Evolutionary conservation across 1,140 invertebrate species (phyloP).

Genomic region (Chymomyza costata): DNA sequence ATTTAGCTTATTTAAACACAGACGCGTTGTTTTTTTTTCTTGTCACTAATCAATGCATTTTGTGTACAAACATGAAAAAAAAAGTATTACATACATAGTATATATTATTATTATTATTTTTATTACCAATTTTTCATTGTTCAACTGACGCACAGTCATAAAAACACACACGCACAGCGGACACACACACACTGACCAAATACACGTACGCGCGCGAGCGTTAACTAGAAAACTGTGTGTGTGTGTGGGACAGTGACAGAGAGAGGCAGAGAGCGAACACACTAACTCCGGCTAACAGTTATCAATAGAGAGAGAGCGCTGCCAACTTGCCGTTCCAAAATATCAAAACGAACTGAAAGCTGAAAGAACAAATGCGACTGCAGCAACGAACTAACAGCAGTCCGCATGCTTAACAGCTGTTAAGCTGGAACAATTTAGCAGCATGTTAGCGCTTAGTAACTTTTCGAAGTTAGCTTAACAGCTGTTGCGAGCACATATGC

Average conservation of each 20-base stretch:
- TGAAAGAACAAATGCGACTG: no score
- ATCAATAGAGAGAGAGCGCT: conserved; percentile 1
- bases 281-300: no score
- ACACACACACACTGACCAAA: conserved; percentile 26
- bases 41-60: no score
- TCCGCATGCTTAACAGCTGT: no score
- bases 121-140: conserved; percentile 43
- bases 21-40: conserved; percentile 13
- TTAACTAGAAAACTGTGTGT: conserved; percentile 16
- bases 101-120: conserved; percentile 11
- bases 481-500: no score
- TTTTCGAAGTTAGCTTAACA: no score
- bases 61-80: conserved; percentile 22
- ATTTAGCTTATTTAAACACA: no score
- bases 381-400: no score
- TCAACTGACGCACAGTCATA: conserved; percentile 26
- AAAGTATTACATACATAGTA: conserved; percentile 23
- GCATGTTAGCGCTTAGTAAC: no score
- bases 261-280: conserved; percentile 7
- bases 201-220: conserved; percentile 28
- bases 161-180: background rate
- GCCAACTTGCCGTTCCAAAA: no score
- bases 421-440: no score
- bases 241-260: conserved; percentile 16
- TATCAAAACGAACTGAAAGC: no score